Conservation (phyloP, 2,113 vertebrate genomes). For the Erpornis zantholeuca region DNA sequence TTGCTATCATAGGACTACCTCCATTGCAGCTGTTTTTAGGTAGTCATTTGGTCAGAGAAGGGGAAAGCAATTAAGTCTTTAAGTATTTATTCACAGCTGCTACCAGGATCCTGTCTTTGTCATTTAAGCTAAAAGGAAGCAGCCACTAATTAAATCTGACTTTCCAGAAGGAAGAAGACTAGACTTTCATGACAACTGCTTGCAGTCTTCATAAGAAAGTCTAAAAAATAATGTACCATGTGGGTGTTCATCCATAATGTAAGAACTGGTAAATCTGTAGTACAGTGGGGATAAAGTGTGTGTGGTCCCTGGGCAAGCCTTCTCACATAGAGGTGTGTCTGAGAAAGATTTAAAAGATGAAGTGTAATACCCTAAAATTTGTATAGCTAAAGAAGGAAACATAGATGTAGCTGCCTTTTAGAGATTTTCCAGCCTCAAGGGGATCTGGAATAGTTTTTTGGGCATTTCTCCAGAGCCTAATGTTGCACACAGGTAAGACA, state of each 20-base stretch:
- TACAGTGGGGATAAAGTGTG: not conserved
- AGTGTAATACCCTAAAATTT: not conserved
- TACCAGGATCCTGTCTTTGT: not conserved
- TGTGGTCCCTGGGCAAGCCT: not conserved
- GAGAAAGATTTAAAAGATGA: not conserved
- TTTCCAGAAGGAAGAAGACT: not conserved
- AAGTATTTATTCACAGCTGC: not conserved
- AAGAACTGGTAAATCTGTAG: not conserved
- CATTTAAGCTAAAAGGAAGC: not conserved
- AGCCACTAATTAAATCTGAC: not conserved
- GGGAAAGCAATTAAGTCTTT: not conserved
- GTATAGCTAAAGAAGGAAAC: not conserved
- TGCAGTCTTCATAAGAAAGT: not conserved
- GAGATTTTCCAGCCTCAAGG: not conserved
- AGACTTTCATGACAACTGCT: not conserved
- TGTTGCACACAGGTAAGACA: not conserved
- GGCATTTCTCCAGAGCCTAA: not conserved
- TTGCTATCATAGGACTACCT: not conserved
- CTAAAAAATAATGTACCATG: not conserved
- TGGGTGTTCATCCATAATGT: not conserved
- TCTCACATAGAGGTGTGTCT: not conserved
- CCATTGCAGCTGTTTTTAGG: not conserved
- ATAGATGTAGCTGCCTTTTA: not conserved
- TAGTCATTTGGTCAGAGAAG: not conserved
- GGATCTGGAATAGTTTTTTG: not conserved